Base-by-base conservation (phyloP, 2,113 vertebrate genomes). In the Ageneiosus marmoratus region DNA sequence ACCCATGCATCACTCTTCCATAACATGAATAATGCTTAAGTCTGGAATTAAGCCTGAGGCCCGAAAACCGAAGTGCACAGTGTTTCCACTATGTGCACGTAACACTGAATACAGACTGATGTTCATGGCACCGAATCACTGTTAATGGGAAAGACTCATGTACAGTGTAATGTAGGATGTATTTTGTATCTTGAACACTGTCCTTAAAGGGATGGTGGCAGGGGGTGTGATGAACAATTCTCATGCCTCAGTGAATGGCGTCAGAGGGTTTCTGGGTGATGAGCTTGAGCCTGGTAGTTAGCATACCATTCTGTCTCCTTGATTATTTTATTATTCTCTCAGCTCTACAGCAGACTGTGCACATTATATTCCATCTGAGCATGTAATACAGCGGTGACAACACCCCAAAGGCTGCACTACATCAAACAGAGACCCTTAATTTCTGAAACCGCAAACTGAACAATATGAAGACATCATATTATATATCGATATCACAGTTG, bases 271-370 rank as follows among this genome's bases (percentile, higher is more conserved):
- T 73, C 37, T 74, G 70, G 69, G 29, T 82, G 70, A 82, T 12
- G 69, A 24, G 69, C 5, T 22, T 63, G 58, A 82, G 70, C 56
- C 60, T 20, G 34, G 48, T 69, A 46, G 32, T 83, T 77, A 77
- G 81, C 60, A 77, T 63, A 67, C 48, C 41, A 76, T 65, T 65
- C 58, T 65, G 58, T 65, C 58, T 51, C 8, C 58, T 20, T 83
- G 24, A 83, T 83, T 50, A 75, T 62, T 65, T 53, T 72, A 80
- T 55, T 70, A 82, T 62, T 82, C 11, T 73, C 67, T 32, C 24
- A 34, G 74, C 16, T 2, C 41, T 24, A 82, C 72, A 76, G 72
- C 58, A 69, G 50, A 44, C 65, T 72, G 79, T 27, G 53, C 80
- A 58, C 51, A 44, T 81, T 70, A 37, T 22, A 41, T 5, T 22